phyloP scores from a whole-genome alignment of 2,888 invertebrate genomes.

The Anoplius nigerrimus region DNA sequence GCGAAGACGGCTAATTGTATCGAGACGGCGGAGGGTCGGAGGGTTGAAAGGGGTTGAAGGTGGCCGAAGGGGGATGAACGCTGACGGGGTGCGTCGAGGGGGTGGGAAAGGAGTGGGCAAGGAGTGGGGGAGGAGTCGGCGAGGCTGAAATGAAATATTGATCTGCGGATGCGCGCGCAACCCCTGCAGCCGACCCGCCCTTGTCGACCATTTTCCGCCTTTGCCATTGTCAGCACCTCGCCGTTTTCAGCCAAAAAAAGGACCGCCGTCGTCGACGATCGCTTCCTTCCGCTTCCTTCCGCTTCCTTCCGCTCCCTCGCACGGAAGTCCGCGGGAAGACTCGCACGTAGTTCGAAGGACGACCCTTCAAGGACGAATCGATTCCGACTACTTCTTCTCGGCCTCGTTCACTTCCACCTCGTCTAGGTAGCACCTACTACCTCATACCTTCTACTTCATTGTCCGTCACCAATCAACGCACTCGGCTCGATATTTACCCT shows the following conservation, averaged over 20 bases:
- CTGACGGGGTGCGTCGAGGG: constrained; percentile 19
- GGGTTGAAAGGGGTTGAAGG: constrained; percentile 13
- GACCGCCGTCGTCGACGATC: neutral
- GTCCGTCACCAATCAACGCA: no score
- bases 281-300: no score
- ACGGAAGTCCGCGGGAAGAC: neutral
- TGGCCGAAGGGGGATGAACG: constrained; percentile 16
- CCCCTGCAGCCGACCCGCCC: constrained; percentile 69
- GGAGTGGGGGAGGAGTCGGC: constrained; percentile 52
- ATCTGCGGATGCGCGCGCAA: constrained; percentile 72
- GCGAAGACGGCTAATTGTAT: no score
- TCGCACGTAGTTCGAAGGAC: neutral
- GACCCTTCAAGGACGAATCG: no score
- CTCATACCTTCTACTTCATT: no score
- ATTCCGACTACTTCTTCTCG: no score
- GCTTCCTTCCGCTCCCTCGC: constrained; percentile 1
- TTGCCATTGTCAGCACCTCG: constrained; percentile 35
- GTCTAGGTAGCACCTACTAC: no score
- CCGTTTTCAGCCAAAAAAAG: constrained; percentile 1
- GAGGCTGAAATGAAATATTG: constrained; percentile 74
- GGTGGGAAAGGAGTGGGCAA: constrained; percentile 20
- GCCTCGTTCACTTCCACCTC: no score
- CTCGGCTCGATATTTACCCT: no score
- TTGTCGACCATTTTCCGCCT: constrained; percentile 63
- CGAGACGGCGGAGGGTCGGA: no score